Evolutionary conservation across 53 echinoderm and acorn worm species (phyloP).

Genomic region (Glandiceps talaboti): DNA sequence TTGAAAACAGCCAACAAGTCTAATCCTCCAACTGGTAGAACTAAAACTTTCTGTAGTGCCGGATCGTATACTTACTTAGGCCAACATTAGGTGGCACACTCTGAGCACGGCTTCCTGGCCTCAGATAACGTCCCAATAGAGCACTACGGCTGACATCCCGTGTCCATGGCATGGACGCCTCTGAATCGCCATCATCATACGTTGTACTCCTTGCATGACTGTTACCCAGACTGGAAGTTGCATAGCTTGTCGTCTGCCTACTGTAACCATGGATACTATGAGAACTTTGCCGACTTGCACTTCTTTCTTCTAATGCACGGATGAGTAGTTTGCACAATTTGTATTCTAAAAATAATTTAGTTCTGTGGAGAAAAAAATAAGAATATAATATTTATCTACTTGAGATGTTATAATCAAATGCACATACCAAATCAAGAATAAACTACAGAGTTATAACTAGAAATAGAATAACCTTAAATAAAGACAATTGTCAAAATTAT

Average conservation of each 20-base stretch:
- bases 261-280: slow-evolving; percentile 77
- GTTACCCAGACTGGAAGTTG: slow-evolving; percentile 69
- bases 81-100: slow-evolving; percentile 90
- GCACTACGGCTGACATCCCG: slow-evolving; percentile 51
- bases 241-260: slow-evolving; percentile 73
- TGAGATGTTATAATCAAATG: too few species aligned
- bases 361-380: too few species aligned
- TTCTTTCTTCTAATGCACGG: slow-evolving; percentile 69
- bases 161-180: slow-evolving; percentile 43
- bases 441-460: too few species aligned
- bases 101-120: slow-evolving; percentile 81
- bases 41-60: too few species aligned
- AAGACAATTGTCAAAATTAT: too few species aligned
- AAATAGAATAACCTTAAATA: too few species aligned
- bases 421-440: too few species aligned
- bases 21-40: too few species aligned
- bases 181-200: slow-evolving; percentile 52
- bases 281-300: slow-evolving; percentile 60
- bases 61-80: slow-evolving; percentile 43
- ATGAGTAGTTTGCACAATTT: slow-evolving; percentile 86
- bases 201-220: slow-evolving; percentile 63
- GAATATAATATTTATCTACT: too few species aligned
- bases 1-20: too few species aligned
- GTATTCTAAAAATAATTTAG: slow-evolving; percentile 89
- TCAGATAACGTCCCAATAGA: slow-evolving; percentile 62